Base-by-base conservation (phyloP, 1,140 invertebrate genomes). In the Papilio dardanus region DNA sequence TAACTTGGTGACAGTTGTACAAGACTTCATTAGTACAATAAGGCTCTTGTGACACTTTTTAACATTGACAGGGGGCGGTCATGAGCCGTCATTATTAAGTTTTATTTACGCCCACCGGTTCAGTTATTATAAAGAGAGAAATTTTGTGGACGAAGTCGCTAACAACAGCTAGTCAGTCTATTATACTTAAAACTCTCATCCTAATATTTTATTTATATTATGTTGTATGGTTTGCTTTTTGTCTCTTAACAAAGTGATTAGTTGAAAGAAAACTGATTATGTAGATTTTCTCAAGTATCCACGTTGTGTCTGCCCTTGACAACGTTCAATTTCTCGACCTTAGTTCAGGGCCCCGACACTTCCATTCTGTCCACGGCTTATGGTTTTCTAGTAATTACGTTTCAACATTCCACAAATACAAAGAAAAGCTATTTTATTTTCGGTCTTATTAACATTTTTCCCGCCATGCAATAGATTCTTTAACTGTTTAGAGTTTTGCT, bases 311-410 rank as follows among this genome's bases (percentile, higher is more conserved):
- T 50, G 69, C 24, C 69, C 69, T 50, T 71, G 69, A 16, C 37
- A 14, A 42, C 40, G 24, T 40, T 71, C 16, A 21, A 24, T 28
- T 21, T 42, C 69, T 71, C 40, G 69, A 71, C 69, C 69, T 71
- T 31, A 28, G 28, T 71, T 71, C 69, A 71, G 10, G 69, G 69
- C 46, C 35, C 24, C 5, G 21, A 37, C 14, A 30, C 24, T 50
- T 21, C 24, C 28, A 35, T 69, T 69, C 8, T 69, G 35, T 35
- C n/a, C 31, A 37, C 54, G 54, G 54, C 24, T 28, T 62, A 62
- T 24, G 54, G 54, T 28, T 28, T 24, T 21, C 54, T 28, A 5
- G 24, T 58, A 28, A 58, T 28, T 10, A 62, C 24, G 24, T 24
- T 1, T 58, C 21, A 58, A 50, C n/a, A 50, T 50, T 50, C 46